Evolutionary conservation across 2,797 vertebrate genomes (phyloP).

Genomic region (Vireo griseus): DNA sequence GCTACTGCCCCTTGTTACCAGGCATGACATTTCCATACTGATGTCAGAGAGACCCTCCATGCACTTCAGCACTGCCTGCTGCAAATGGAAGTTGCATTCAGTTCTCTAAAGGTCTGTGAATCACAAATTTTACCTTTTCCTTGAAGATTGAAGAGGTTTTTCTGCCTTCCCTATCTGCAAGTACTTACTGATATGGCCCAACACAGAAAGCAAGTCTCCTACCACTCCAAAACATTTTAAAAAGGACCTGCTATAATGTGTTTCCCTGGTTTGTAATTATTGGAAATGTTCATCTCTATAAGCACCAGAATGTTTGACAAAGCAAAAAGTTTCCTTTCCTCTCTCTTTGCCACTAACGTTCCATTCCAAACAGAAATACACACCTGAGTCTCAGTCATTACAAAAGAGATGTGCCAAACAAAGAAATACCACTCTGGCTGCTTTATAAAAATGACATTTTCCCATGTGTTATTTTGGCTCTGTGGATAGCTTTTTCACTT

Average conservation of each 20-base stretch:
- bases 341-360: background rate
- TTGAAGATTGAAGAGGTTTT: background rate
- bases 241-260: background rate
- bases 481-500: background rate
- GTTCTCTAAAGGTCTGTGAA: background rate
- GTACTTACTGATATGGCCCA: background rate
- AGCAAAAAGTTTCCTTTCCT: background rate
- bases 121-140: background rate
- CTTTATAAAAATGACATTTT: background rate
- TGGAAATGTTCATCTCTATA: background rate
- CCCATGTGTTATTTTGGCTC: background rate
- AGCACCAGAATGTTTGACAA: background rate
- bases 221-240: background rate
- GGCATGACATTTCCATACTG: fast-evolving
- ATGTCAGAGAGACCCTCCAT: fast-evolving
- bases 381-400: background rate
- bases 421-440: background rate
- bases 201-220: background rate
- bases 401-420: background rate
- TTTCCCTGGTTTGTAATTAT: background rate
- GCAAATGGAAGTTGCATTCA: fast-evolving
- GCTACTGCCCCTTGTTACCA: background rate
- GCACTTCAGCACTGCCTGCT: background rate
- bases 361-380: background rate
- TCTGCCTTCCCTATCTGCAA: background rate